Percentiles rank a stretch among this genome's conserved stretches.
Conservation (phyloP, 2,888 invertebrate species). For the Drosophila neoperkinsi region DNA sequence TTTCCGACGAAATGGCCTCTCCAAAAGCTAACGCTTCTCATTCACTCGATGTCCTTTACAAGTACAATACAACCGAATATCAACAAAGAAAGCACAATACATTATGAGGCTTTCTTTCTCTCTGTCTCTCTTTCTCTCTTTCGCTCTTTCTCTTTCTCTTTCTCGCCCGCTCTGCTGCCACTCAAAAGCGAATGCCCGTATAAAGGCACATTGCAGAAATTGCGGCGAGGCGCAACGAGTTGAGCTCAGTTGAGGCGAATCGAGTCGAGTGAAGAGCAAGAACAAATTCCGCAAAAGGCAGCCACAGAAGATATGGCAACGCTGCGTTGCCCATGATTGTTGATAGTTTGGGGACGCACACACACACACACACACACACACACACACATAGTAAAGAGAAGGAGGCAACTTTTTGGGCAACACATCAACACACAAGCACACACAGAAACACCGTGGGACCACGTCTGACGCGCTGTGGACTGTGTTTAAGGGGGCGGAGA, state of each 20-base stretch:
- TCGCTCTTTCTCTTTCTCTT: neutral
- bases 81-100: constrained; percentile 10
- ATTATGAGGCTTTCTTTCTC: neutral
- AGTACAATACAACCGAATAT: neutral
- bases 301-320: constrained; percentile 70
- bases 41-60: neutral
- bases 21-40: neutral
- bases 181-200: constrained; percentile 25
- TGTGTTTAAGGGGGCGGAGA: neutral
- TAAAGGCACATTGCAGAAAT: constrained; percentile 26
- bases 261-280: constrained; percentile 18
- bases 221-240: constrained; percentile 3
- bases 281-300: constrained; percentile 38
- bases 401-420: constrained; percentile 49
- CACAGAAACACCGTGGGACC: neutral
- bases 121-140: neutral
- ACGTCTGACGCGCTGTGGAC: constrained; percentile 9
- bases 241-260: constrained; percentile 21
- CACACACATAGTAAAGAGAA: neutral
- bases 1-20: neutral
- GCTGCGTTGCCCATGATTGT: constrained; percentile 66
- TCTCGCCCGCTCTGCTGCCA: neutral
- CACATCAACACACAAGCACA: neutral
- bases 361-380: constrained; percentile 7
- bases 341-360: constrained; percentile 53